Evolutionary conservation across 2,113 vertebrate species (phyloP).

Genomic region (Heterotis niloticus): DNA sequence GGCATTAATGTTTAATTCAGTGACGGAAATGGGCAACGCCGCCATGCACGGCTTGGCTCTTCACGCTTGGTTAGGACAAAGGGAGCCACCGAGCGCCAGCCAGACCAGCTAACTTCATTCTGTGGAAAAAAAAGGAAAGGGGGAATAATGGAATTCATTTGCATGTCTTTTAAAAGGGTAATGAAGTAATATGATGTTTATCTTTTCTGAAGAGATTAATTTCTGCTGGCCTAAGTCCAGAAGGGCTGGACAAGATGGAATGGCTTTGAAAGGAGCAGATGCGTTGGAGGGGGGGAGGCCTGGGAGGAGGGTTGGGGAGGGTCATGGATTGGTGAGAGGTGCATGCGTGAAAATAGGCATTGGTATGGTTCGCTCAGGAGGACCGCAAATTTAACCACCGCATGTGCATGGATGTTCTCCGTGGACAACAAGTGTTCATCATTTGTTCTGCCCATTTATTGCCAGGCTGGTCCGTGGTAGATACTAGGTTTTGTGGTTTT

Average conservation of each 20-base stretch:
- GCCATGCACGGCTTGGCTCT: slow-evolving; percentile 70
- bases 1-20: slow-evolving; percentile 94
- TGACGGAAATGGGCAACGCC: slow-evolving; percentile 75
- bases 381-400: slow-evolving; percentile 68
- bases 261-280: slow-evolving; percentile 53
- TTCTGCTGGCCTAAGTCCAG: slow-evolving; percentile 78
- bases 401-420: slow-evolving; percentile 53
- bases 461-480: background rate
- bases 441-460: background rate
- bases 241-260: slow-evolving; percentile 58
- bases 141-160: slow-evolving; percentile 89
- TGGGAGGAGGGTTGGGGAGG: slow-evolving; percentile 33
- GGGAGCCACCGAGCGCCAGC: slow-evolving; percentile 72
- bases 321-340: slow-evolving; percentile 17
- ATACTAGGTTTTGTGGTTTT: slow-evolving; percentile 16
- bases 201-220: slow-evolving; percentile 94
- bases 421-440: slow-evolving; percentile 21
- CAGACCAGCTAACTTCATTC: slow-evolving; percentile 80
- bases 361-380: slow-evolving; percentile 88
- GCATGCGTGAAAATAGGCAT: slow-evolving; percentile 32
- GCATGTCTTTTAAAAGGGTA: slow-evolving; percentile 97
- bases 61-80: slow-evolving; percentile 82
- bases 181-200: slow-evolving; percentile 99
- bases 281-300: slow-evolving; percentile 48
- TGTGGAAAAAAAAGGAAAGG: slow-evolving; percentile 59